Evolutionary conservation across 2,797 vertebrate species (phyloP).

Genomic region (Adrianichthys oophorus): DNA sequence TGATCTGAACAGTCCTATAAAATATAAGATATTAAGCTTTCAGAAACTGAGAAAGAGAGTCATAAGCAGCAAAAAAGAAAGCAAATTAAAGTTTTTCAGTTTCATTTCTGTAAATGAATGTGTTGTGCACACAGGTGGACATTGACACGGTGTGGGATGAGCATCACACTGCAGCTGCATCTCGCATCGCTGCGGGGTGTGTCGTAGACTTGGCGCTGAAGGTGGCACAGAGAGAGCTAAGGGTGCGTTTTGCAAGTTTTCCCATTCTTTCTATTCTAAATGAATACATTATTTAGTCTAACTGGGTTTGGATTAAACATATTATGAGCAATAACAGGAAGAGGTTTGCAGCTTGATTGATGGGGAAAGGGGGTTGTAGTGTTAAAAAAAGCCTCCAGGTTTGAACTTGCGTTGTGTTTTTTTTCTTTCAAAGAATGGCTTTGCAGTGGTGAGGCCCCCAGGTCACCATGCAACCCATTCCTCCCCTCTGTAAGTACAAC

Average conservation of each 20-base stretch:
- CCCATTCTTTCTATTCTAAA: background rate
- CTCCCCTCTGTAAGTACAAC: constrained; percentile 83
- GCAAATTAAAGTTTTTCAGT: background rate
- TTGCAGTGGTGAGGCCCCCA: constrained; percentile 90
- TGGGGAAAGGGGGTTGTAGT: background rate
- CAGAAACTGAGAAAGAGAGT: too few relatives aligned
- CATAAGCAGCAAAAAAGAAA: background rate
- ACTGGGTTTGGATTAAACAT: constrained; percentile 3
- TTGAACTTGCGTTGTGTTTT: constrained; percentile 40
- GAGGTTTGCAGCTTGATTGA: constrained; percentile 1
- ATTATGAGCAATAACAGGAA: background rate
- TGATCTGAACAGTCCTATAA: too few relatives aligned
- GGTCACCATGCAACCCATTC: constrained; percentile 88
- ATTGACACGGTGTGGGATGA: constrained; percentile 90
- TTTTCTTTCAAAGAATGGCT: constrained; percentile 85
- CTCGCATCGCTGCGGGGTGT: constrained; percentile 85
- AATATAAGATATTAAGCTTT: too few relatives aligned
- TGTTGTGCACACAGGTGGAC: constrained; percentile 78
- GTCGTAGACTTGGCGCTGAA: constrained; percentile 89
- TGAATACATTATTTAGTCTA: constrained; percentile 10
- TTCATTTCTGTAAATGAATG: background rate
- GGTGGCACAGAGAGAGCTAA: constrained; percentile 75
- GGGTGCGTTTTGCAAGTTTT: too few relatives aligned
- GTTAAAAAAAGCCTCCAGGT: constrained; percentile 23
- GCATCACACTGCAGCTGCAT: constrained; percentile 84